These are phyloP conservation scores for Nomada lathburiana DNA, from an alignment of 2,888 invertebrate species.

Conservation along the genomic window DNA sequence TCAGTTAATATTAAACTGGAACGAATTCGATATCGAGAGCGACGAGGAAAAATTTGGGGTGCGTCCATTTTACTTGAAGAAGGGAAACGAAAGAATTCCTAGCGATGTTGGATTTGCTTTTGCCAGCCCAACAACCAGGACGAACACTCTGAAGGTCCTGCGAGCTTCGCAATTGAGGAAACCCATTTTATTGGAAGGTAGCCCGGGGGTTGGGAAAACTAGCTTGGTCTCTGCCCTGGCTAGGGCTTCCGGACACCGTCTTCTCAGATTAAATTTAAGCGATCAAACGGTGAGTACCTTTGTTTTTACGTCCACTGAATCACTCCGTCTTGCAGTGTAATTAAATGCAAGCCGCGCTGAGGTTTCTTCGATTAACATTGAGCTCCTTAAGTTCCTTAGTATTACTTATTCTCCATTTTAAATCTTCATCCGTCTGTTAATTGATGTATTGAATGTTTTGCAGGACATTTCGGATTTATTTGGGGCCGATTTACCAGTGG, in stretches of 20 bases:
- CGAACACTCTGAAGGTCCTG: constrained; percentile 93
- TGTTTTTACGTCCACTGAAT: background rate
- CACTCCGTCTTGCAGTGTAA: too few relatives aligned
- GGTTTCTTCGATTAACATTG: too few relatives aligned
- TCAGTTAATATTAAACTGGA: constrained; percentile 28
- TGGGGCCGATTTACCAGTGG: constrained; percentile 98
- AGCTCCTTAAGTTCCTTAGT: too few relatives aligned
- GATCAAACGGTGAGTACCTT: constrained; percentile 94
- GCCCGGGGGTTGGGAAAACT: constrained; percentile 99
- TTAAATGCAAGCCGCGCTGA: too few relatives aligned
- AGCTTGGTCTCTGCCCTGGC: constrained; percentile 96
- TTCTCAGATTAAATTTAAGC: constrained; percentile 97
- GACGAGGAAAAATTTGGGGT: constrained; percentile 88
- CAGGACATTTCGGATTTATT: constrained; percentile 99
- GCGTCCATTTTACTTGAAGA: constrained; percentile 90
- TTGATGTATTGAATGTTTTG: background rate
- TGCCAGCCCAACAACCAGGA: constrained; percentile 91
- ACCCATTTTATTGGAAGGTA: constrained; percentile 97
- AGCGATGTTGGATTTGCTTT: constrained; percentile 88
- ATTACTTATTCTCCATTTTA: too few relatives aligned
- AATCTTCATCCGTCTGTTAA: too few relatives aligned
- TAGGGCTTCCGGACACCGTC: constrained; percentile 91
- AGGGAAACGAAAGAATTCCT: constrained; percentile 82
- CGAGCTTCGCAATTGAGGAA: constrained; percentile 96
- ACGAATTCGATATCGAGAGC: constrained; percentile 23